Base-by-base conservation (phyloP, 2,888 invertebrate genomes). In the Drosophila quinaria region DNA sequence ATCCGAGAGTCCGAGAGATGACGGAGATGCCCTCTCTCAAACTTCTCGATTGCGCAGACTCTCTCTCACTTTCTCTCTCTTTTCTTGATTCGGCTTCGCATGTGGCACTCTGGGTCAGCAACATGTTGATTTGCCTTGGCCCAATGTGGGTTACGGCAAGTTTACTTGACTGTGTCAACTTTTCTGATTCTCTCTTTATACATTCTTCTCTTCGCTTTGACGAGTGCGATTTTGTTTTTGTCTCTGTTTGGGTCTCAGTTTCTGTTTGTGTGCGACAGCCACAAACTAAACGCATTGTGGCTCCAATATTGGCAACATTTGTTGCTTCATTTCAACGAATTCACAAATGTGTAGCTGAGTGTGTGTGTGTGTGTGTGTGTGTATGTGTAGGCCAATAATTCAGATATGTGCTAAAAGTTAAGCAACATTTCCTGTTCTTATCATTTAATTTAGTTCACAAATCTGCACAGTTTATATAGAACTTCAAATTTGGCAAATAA, bases 261-360 rank as follows among this genome's bases (percentile, higher is more conserved):
- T 54, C 37, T 61, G 41, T 63, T 17, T 60, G 56, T 64, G 50
- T 59, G 29, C 9, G 72, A 17, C 47, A 70, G 87, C 85, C 90
- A 59, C 85, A 85, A 88, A 86, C 89, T 87, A 84, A 85, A 90
- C 72, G 83, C 88, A 75, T 90, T 86, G 90, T 66, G 89, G 88
- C 76, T 25, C 29, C 56, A 31, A 42, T 47, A 62, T 64, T 78
- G 74, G 89, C 90, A 90, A 88, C 87, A 90, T 90, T 88, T 86
- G 90, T 86, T 85, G 87, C 83, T 66, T 42, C 46, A 41, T 64
- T 65, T 68, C 63, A 80, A 89, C 66, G 77, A 66, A 70, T 64
- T 69, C 49, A 73, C 61, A 81, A 81, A 75, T 72, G 64, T 49
- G 70, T 70, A 70, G 31, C 73, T 52, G 29, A 17, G 13, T 29